A percentile compares a stretch with the other conserved stretches of the same genome.
These are phyloP conservation scores for Fragum fragum DNA, from an alignment of 2,888 invertebrate species.

Conservation along the genomic window DNA sequence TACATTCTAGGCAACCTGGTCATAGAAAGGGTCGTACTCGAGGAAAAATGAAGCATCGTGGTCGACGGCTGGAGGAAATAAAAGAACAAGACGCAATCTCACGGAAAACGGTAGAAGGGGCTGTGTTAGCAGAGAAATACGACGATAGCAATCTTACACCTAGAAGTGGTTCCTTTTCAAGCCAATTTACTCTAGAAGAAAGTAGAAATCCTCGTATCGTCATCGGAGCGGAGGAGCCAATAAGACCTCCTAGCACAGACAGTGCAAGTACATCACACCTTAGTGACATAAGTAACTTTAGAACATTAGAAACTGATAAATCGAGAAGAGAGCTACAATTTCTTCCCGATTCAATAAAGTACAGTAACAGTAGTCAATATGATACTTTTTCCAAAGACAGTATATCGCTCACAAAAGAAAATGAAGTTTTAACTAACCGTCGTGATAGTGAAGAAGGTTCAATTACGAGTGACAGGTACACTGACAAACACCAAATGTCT, in stretches of 20 bases:
- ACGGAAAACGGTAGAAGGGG: constrained; percentile 67
- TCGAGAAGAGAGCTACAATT: constrained; percentile 57
- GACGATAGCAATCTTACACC: constrained; percentile 45
- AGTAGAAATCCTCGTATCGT: constrained; percentile 45
- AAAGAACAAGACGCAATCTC: constrained; percentile 73
- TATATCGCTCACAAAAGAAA: constrained; percentile 23
- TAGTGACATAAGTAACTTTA: constrained; percentile 58
- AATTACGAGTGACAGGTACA: constrained; percentile 47
- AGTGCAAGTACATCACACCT: constrained; percentile 51
- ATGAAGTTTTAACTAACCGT: neutral
- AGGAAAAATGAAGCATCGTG: constrained; percentile 40
- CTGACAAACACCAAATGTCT: constrained; percentile 25
- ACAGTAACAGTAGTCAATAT: neutral
- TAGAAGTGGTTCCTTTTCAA: constrained; percentile 62
- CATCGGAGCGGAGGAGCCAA: constrained; percentile 27
- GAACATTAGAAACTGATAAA: constrained; percentile 51
- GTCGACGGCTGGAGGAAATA: constrained; percentile 67
- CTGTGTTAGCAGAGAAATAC: constrained; percentile 25
- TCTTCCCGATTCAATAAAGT: constrained; percentile 42
- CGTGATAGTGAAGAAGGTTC: constrained; percentile 44
- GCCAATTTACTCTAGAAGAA: constrained; percentile 58
- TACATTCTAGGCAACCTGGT: constrained; percentile 47
- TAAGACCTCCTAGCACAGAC: constrained; percentile 47
- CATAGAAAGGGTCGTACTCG: constrained; percentile 39
- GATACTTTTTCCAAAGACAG: constrained; percentile 53